phyloP scores from a whole-genome alignment of 2,113 vertebrate genomes.

The Epinephelus fuscoguttatus region DNA sequence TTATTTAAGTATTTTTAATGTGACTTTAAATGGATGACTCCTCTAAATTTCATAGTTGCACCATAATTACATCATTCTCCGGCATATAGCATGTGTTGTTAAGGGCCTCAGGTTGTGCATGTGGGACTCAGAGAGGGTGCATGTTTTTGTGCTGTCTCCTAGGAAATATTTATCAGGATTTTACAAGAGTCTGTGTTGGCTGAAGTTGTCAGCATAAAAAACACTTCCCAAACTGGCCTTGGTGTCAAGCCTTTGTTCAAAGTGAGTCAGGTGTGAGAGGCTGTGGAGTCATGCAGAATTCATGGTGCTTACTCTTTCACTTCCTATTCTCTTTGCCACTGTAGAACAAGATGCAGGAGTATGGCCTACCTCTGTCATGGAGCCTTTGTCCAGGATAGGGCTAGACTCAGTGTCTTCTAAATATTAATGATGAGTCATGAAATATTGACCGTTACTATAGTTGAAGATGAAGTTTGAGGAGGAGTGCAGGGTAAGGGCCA shows the following conservation, averaged over 20 bases:
- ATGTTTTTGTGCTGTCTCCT: not conserved
- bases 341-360: constrained; percentile 9
- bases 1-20: constrained; percentile 13
- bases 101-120: not conserved
- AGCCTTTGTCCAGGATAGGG: constrained; percentile 15
- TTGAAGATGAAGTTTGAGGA: constrained; percentile 20
- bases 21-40: constrained; percentile 22
- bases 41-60: constrained; percentile 16
- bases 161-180: constrained; percentile 29
- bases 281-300: constrained; percentile 56
- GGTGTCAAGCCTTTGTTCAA: constrained; percentile 16
- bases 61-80: constrained; percentile 12
- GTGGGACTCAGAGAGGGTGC: not conserved
- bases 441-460: constrained; percentile 43
- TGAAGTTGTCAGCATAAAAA: constrained; percentile 1
- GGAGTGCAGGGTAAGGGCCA: not conserved
- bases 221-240: not conserved
- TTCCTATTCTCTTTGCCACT: constrained; percentile 39
- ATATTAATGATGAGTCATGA: constrained; percentile 57
- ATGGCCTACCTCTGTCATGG: constrained; percentile 22
- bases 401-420: constrained; percentile 14
- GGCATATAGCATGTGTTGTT: not conserved
- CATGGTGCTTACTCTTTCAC: constrained; percentile 38
- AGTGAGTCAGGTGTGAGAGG: not conserved
- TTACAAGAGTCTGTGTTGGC: not conserved